Conservation (phyloP, 1,140 invertebrate genomes). For the Drosophila fuyamai region DNA sequence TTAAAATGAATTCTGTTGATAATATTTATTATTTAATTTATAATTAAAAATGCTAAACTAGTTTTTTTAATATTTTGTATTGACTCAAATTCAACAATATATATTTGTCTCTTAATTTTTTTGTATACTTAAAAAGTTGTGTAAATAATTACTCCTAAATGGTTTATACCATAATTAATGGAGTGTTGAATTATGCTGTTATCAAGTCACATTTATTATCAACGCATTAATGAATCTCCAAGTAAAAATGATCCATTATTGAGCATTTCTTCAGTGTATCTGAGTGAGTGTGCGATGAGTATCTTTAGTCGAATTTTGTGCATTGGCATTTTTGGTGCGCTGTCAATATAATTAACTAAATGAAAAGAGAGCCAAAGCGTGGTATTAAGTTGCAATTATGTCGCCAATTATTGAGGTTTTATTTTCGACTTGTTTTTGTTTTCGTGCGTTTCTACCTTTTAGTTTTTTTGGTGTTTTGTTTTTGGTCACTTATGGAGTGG, state of each 20-base stretch:
- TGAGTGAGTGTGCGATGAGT: slow-evolving; percentile 29
- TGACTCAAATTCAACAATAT: too few species aligned
- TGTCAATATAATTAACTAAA: slow-evolving; percentile 80
- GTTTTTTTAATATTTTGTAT: too few species aligned
- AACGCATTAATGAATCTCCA: slow-evolving; percentile 36
- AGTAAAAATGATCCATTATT: slow-evolving; percentile 47
- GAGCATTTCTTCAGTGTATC: slow-evolving; percentile 27
- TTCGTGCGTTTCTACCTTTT: slow-evolving; percentile 35
- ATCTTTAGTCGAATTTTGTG: slow-evolving; percentile 29
- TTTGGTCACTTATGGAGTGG: slow-evolving; percentile 42
- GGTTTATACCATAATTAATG: slow-evolving; percentile 1
- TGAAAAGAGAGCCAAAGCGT: slow-evolving; percentile 77
- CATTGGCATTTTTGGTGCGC: slow-evolving; percentile 61
- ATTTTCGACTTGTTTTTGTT: slow-evolving; percentile 77
- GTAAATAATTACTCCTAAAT: slow-evolving; percentile 5
- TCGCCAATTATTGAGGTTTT: slow-evolving; percentile 82
- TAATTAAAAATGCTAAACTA: too few species aligned
- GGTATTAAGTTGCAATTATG: slow-evolving; percentile 83
- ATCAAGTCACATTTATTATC: slow-evolving; percentile 21
- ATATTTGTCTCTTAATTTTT: background rate
- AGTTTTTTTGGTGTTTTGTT: slow-evolving; percentile 26
- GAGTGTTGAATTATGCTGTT: slow-evolving; percentile 6
- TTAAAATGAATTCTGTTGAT: too few species aligned
- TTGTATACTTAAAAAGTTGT: background rate
- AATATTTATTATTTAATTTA: too few species aligned